Evolutionary conservation across 1,140 invertebrate genomes (phyloP), one percentile per base, ranked within the genome.

Genomic region (Augochlora pura): DNA sequence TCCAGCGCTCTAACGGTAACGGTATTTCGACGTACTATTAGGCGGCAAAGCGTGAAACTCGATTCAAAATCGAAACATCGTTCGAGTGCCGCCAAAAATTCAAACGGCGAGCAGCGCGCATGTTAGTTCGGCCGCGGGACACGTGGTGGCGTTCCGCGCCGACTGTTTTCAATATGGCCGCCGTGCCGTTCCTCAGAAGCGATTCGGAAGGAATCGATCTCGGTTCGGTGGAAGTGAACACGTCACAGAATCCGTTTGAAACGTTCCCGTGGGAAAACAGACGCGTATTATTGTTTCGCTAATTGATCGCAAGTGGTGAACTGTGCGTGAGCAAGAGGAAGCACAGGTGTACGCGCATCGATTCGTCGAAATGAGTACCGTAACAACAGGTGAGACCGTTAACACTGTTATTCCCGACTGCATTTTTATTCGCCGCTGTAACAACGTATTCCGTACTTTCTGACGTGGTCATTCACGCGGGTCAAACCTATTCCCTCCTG

Each of bases 361-460:
- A 74, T 65, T 32, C 71, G 39, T 54, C 80, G 84, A 87, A 69
- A 91, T 91, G 90, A 90, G 84, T 76, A 88, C 80, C 85, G 80
- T 91, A 82, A 88, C 90, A 91, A 90, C 90, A 90, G 90, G 90
- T 91, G 88, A 90, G 90, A 70, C 78, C 80, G 63, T 81, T 73
- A 71, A 77, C 77, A 75, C 77, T 52, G 69, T 69, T 54, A 59
- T 74, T 72, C 32, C n/a, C 54, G 27, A 42, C 14, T 67, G 59
- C 68, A 23, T 57, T 79, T 63, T 18, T 54, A 63, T 80, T 52
- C 54, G 25, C 38, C 54, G 62, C 66, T 32, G 10, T 7, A 14
- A 54, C 23, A 72, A 77, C 10, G 76, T 16, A 16, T 71, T 6
- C 46, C n/a, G 16, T 64, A 27, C 52, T 54, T 72, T 71, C 8